These are phyloP conservation scores for Pseudomyrmex dendroicus DNA, from an alignment of 1,140 invertebrate species.

Conservation along the genomic window DNA sequence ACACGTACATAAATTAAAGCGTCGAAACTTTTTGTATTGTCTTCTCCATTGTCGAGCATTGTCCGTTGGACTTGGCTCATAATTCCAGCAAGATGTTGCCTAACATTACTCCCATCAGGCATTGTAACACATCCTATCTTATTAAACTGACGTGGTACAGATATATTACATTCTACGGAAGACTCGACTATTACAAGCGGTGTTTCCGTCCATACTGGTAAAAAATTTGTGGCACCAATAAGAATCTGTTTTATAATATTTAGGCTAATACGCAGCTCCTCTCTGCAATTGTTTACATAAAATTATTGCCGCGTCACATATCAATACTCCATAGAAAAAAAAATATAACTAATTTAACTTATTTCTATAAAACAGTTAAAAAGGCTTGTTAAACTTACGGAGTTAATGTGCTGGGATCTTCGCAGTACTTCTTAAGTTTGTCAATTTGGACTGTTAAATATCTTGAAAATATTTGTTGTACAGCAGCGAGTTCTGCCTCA, in stretches of 20 bases:
- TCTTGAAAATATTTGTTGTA: constrained; percentile 88
- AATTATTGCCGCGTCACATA: too few species aligned
- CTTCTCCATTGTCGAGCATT: constrained; percentile 88
- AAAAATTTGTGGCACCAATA: constrained; percentile 82
- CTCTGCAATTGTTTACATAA: too few species aligned
- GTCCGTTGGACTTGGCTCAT: constrained; percentile 86
- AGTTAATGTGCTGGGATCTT: constrained; percentile 76
- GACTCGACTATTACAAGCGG: constrained; percentile 84
- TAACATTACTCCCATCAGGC: constrained; percentile 88
- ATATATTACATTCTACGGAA: constrained; percentile 75
- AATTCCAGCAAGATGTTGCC: constrained; percentile 85
- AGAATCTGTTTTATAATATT: too few species aligned
- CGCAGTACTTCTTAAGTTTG: constrained; percentile 85
- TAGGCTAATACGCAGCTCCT: too few species aligned
- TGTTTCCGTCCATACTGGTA: constrained; percentile 88
- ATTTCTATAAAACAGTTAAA: too few species aligned
- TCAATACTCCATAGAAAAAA: too few species aligned
- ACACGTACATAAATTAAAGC: constrained; percentile 86
- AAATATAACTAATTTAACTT: too few species aligned
- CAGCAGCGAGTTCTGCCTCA: constrained; percentile 88
- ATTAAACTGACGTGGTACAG: constrained; percentile 82
- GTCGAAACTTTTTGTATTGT: constrained; percentile 91
- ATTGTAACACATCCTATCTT: constrained; percentile 83
- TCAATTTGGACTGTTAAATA: constrained; percentile 87
- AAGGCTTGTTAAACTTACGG: constrained; percentile 56